Evolutionary conservation across 1,140 invertebrate species (phyloP).

Genomic region (Idris sp.): DNA sequence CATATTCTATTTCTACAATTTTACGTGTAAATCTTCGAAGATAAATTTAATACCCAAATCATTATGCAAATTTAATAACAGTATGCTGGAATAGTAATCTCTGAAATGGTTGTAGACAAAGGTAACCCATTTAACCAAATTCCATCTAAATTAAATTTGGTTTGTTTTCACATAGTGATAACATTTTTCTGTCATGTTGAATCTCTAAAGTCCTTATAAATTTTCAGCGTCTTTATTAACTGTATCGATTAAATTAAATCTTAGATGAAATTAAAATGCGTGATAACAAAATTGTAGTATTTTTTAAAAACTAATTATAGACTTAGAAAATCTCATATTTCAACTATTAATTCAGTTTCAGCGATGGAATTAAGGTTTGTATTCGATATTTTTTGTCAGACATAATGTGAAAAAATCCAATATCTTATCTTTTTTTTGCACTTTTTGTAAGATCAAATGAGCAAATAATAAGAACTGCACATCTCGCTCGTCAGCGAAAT

Average conservation of each 20-base stretch:
- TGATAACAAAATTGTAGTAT: too few species aligned
- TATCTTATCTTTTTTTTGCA: too few species aligned
- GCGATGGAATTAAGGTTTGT: too few species aligned
- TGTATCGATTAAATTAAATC: too few species aligned
- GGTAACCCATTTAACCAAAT: constrained; percentile 46
- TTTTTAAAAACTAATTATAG: too few species aligned
- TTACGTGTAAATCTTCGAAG: constrained; percentile 31
- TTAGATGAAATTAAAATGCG: too few species aligned
- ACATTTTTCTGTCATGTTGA: constrained; percentile 17
- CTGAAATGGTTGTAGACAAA: constrained; percentile 40
- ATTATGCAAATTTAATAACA: constrained; percentile 56
- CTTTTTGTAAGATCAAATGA: too few species aligned
- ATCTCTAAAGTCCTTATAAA: background rate
- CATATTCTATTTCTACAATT: constrained; percentile 27
- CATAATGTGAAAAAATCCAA: too few species aligned
- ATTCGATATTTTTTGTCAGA: too few species aligned
- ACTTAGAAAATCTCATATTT: too few species aligned
- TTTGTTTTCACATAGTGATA: constrained; percentile 38
- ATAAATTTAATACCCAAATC: constrained; percentile 40
- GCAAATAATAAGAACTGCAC: background rate
- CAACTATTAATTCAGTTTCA: too few species aligned
- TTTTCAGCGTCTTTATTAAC: background rate
- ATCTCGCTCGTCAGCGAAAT: constrained; percentile 16
- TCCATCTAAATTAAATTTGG: constrained; percentile 36
- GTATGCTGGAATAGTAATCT: constrained; percentile 44